A percentile compares a stretch with the other conserved stretches of the same genome.
These are phyloP conservation scores for Meloidogyne exigua DNA, from an alignment of 1,140 invertebrate species.

Conservation along the genomic window DNA sequence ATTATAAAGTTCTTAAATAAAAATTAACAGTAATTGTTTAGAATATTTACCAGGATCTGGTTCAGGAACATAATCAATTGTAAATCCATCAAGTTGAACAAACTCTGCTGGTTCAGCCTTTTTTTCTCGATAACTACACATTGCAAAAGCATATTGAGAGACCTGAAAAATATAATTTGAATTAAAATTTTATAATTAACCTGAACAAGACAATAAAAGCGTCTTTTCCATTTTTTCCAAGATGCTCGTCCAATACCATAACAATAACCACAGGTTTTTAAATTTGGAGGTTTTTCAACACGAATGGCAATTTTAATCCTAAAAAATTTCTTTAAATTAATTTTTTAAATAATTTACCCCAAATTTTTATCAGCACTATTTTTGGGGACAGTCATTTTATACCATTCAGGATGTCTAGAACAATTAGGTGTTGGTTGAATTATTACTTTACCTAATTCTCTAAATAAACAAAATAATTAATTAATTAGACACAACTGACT, in stretches of 20 bases:
- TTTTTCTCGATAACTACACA: constrained; percentile 98
- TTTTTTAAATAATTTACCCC: constrained; percentile 4
- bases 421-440: constrained; percentile 66
- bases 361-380: constrained; percentile 90
- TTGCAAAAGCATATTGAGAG: constrained; percentile 98
- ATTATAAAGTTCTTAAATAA: constrained; percentile 70
- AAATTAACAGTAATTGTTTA: constrained; percentile 11
- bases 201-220: constrained; percentile 97
- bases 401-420: constrained; percentile 80
- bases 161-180: constrained; percentile 67
- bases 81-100: constrained; percentile 98
- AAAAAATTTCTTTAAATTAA: background rate
- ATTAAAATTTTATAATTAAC: constrained; percentile 48
- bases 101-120: constrained; percentile 98
- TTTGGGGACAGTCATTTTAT: constrained; percentile 91
- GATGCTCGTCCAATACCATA: constrained; percentile 92
- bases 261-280: constrained; percentile 87
- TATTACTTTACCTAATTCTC: constrained; percentile 63
- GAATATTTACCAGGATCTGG: constrained; percentile 75
- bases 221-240: constrained; percentile 99
- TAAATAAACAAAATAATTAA: constrained; percentile 6
- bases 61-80: constrained; percentile 93
- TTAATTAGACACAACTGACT: constrained; percentile 64
- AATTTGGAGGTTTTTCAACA: constrained; percentile 91
- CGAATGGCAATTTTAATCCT: constrained; percentile 94